phyloP scores from a whole-genome alignment of 2,113 vertebrate genomes.

The Lepus timidus region DNA sequence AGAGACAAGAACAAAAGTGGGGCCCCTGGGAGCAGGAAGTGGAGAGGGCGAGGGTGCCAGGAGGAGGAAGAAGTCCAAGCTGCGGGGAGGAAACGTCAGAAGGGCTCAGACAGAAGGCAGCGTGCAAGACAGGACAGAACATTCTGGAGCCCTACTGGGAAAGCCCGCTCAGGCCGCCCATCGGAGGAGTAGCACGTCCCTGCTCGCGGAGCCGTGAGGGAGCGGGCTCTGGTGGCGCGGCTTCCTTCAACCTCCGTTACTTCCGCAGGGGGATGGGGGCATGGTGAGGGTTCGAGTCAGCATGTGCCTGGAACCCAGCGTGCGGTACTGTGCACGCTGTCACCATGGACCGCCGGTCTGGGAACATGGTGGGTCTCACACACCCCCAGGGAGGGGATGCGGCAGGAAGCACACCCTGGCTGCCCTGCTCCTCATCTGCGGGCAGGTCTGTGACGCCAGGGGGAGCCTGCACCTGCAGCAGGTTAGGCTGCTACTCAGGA shows the following conservation, averaged over 20 bases:
- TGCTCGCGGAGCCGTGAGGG: not conserved
- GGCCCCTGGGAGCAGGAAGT: fast-evolving
- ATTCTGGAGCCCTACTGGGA: not conserved
- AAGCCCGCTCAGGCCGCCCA: not conserved
- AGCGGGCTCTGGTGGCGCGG: no score
- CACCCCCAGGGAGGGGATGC: fast-evolving
- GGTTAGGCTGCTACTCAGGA: no score
- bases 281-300: not conserved
- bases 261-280: not conserved
- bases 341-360: not conserved
- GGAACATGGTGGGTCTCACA: not conserved
- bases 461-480: not conserved
- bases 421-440: fast-evolving
- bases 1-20: constrained; percentile 56
- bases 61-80: constrained; percentile 78
- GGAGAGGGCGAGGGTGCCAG: constrained; percentile 29
- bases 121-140: not conserved
- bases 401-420: not conserved
- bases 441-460: not conserved
- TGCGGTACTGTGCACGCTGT: fast-evolving
- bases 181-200: not conserved
- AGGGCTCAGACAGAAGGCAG: constrained; percentile 38
- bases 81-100: constrained; percentile 49
- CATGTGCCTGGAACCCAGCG: fast-evolving
- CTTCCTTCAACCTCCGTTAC: not conserved